Conservation (phyloP, 2,888 invertebrate species). For the Yponomeuta cagnagella region DNA sequence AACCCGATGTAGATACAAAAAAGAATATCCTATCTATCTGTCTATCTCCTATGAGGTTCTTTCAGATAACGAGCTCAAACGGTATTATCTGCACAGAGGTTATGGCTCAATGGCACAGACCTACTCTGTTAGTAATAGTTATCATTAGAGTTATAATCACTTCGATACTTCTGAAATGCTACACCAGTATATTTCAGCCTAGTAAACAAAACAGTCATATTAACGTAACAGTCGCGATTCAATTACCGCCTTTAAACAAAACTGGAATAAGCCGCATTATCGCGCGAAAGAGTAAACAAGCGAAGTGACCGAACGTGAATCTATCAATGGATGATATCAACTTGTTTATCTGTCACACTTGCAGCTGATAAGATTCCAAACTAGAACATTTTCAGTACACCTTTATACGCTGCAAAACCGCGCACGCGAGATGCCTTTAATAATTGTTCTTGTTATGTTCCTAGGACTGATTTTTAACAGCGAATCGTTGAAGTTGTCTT, state of each 20-base stretch:
- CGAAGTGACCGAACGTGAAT: neutral
- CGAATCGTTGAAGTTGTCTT: neutral
- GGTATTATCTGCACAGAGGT: no score
- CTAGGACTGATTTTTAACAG: neutral
- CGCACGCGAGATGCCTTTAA: neutral
- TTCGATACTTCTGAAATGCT: neutral
- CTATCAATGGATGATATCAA: constrained; percentile 14
- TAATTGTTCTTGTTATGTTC: neutral
- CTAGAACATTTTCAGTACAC: constrained; percentile 1
- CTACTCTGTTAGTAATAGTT: no score
- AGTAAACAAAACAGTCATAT: neutral
- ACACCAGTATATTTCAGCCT: neutral
- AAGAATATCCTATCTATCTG: no score
- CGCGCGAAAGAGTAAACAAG: constrained; percentile 1
- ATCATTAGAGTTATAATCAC: no score
- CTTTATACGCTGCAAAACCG: neutral
- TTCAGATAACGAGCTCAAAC: no score
- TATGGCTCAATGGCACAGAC: no score
- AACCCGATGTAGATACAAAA: no score
- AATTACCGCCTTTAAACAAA: neutral
- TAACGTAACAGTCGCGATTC: neutral
- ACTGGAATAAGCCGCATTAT: neutral
- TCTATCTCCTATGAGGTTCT: no score
- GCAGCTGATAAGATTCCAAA: constrained; percentile 6
- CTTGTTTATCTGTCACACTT: constrained; percentile 10